A percentile compares a stretch with the other conserved stretches of the same genome.
Evolutionary conservation across 1,140 invertebrate species (phyloP).

Genomic region (Drosophila kikkawai): DNA sequence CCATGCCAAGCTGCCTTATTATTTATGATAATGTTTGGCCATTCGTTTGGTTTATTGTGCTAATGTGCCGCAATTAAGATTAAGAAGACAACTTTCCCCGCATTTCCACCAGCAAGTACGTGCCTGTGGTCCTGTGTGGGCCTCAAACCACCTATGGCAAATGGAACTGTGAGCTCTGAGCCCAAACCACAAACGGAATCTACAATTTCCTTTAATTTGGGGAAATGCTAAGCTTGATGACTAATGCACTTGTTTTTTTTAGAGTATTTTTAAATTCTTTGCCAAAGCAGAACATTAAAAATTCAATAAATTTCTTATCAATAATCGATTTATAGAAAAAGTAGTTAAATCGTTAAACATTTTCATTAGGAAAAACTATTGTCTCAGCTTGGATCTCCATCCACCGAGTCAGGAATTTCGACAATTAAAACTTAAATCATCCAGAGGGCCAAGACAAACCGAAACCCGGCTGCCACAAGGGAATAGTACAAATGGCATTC

Average conservation of each 20-base stretch:
- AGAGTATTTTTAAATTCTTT: too few species aligned
- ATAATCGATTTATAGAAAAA: neutral
- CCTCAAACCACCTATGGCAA: constrained; percentile 3
- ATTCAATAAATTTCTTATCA: neutral
- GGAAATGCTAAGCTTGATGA: neutral
- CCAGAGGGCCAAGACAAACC: constrained; percentile 29
- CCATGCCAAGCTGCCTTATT: constrained; percentile 69
- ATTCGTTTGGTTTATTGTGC: constrained; percentile 84
- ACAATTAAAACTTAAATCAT: constrained; percentile 69
- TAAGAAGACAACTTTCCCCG: constrained; percentile 80
- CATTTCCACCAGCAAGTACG: constrained; percentile 22
- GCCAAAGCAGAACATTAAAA: too few species aligned
- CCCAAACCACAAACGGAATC: neutral
- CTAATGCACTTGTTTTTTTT: neutral
- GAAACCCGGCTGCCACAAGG: constrained; percentile 16
- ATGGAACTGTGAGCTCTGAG: neutral
- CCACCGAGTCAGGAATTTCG: neutral
- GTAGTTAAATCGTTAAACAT: neutral
- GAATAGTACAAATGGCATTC: constrained; percentile 64
- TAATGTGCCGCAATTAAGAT: constrained; percentile 83
- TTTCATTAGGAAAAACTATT: neutral
- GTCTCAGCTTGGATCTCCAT: constrained; percentile 5
- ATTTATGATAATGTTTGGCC: constrained; percentile 83
- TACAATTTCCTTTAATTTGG: neutral
- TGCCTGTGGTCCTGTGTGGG: constrained; percentile 21